Base-by-base conservation (phyloP, 2,888 invertebrate genomes). In the Drosophila borborema region DNA sequence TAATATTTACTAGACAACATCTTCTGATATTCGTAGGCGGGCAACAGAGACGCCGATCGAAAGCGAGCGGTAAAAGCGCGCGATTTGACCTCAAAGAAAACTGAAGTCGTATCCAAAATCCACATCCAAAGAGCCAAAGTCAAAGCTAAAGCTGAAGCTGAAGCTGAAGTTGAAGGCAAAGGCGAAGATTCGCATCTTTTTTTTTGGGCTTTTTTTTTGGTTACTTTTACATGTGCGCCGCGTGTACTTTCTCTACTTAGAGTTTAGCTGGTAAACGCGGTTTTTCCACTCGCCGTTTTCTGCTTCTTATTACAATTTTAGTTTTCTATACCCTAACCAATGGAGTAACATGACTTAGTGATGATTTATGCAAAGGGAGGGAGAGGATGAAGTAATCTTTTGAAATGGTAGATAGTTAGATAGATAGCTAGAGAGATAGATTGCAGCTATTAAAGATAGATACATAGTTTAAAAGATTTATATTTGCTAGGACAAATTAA, bases 241-340 rank as follows among this genome's bases (percentile, higher is more conserved):
- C 81, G 60, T 69, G 83, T 90, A 90, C 85, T 86, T 86, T 86
- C 85, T 86, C 85, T 86, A 86, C 85, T 86, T 90, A 88, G 90
- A 86, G 86, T 76, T 83, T 88, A 82, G 77, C 72, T 86, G 85
- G 69, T 69, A 87, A 71, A 64, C 69, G 80, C 66, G 76, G 82
- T 48, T 75, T 82, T 80, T 72, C 75, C 63, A 71, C 59, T 65
- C 54, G 61, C 63, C 79, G 58, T 43, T 62, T 55, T 49, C 66
- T 34, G 49, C 46, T 61, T 56, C 66, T 68, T 68, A 53, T 62
- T 60, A 14, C 54, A 48, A 28, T 6, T 28, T 60, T 55, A 62
- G 45, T 48, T 51, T 62, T 20, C 14, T 14, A 71, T 80, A 72
- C 77, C 73, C 77, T 64, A 54, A 64, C 55, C 48, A 53, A 38